These are phyloP conservation scores for Cardiocondyla obscurior DNA, from an alignment of 1,140 invertebrate genomes.

Conservation along the genomic window DNA sequence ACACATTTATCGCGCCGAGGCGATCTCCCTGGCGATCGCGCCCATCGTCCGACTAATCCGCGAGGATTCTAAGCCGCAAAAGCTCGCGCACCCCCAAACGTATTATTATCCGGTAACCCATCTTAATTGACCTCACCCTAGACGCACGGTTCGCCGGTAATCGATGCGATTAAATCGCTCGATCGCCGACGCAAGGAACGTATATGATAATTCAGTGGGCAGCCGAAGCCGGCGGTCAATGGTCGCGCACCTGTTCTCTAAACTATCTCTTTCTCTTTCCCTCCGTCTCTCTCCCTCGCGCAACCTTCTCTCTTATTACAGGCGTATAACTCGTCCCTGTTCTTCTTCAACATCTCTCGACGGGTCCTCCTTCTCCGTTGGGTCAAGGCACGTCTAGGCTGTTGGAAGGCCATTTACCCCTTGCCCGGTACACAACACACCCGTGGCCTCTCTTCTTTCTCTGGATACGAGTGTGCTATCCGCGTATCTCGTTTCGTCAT, in stretches of 20 bases:
- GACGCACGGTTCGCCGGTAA: slow-evolving; percentile 64
- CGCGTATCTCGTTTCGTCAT: slow-evolving; percentile 73
- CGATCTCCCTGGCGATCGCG: background rate
- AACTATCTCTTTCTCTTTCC: slow-evolving; percentile 64
- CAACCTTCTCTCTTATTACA: background rate
- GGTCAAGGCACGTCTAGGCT: slow-evolving; percentile 83
- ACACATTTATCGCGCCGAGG: slow-evolving; percentile 29
- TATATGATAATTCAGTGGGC: slow-evolving; percentile 76
- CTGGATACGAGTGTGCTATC: slow-evolving; percentile 68
- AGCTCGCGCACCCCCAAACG: slow-evolving; percentile 47
- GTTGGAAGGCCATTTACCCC: slow-evolving; percentile 82
- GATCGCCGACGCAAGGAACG: slow-evolving; percentile 64
- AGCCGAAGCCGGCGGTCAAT: slow-evolving; percentile 73
- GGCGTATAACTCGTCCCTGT: slow-evolving; percentile 12
- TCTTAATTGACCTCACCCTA: slow-evolving; percentile 71
- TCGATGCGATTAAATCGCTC: slow-evolving; percentile 74
- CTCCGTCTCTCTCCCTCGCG: background rate
- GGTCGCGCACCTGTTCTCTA: slow-evolving; percentile 82
- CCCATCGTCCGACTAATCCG: background rate
- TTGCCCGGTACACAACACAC: slow-evolving; percentile 68
- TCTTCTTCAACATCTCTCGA: slow-evolving; percentile 8
- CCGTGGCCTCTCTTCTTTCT: slow-evolving; percentile 38
- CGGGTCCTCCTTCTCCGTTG: slow-evolving; percentile 53
- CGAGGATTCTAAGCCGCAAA: slow-evolving; percentile 28
- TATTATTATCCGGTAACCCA: slow-evolving; percentile 71